phyloP scores from a whole-genome alignment of 2,888 invertebrate species.

The Drosophila tanythrix region DNA sequence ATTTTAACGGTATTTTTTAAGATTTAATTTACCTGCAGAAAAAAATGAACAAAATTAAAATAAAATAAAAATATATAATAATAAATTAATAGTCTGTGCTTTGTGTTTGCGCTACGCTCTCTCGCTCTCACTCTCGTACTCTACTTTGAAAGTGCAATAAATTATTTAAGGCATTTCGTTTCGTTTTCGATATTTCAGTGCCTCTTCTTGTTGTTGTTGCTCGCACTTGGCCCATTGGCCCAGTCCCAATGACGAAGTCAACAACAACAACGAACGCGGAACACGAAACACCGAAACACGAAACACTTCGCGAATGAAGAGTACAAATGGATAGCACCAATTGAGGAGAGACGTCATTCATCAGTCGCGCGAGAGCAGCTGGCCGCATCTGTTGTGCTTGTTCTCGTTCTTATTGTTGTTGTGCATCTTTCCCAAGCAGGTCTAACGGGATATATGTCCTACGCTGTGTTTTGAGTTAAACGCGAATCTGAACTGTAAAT shows the following conservation, averaged over 20 bases:
- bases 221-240: slow-evolving; percentile 62
- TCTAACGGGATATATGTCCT: background rate
- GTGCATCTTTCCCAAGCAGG: slow-evolving; percentile 19
- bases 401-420: slow-evolving; percentile 14
- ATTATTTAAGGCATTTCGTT: slow-evolving; percentile 74
- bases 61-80: background rate
- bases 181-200: slow-evolving; percentile 55
- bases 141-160: slow-evolving; percentile 59
- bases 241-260: slow-evolving; percentile 55
- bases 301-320: slow-evolving; percentile 18
- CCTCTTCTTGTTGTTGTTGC: slow-evolving; percentile 35
- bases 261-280: slow-evolving; percentile 37
- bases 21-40: slow-evolving; percentile 7
- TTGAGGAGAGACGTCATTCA: slow-evolving; percentile 33
- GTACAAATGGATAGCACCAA: slow-evolving; percentile 23
- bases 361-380: slow-evolving; percentile 73
- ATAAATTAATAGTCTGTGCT: background rate
- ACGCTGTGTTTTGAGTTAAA: slow-evolving; percentile 12
- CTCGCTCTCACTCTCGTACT: background rate
- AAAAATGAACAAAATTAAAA: background rate
- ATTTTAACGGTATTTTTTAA: slow-evolving; percentile 23
- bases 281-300: slow-evolving; percentile 12
- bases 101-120: slow-evolving; percentile 11
- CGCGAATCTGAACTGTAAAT: slow-evolving; percentile 10
- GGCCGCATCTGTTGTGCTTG: slow-evolving; percentile 50